Evolutionary conservation across 1,140 invertebrate genomes (phyloP).

Genomic region (Drosophila insularis): DNA sequence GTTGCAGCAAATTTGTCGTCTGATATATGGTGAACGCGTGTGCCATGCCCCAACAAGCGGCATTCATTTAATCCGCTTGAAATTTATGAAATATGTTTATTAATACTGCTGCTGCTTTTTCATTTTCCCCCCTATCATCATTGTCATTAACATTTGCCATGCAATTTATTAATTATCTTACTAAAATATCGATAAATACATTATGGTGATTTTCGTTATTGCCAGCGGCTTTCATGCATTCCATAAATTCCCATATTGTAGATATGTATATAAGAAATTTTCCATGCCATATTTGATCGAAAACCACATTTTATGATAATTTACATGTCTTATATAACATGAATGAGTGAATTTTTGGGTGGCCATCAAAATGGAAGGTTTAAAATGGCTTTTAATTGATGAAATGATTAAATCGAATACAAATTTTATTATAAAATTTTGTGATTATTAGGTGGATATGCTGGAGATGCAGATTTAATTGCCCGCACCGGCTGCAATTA

Average conservation of each 20-base stretch:
- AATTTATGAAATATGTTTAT: slow-evolving; percentile 12
- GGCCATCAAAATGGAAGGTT: neutral
- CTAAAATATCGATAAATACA: slow-evolving; percentile 19
- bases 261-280: neutral
- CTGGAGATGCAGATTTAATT: neutral
- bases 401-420: neutral
- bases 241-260: neutral
- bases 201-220: slow-evolving; percentile 12
- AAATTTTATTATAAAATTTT: neutral
- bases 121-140: slow-evolving; percentile 10
- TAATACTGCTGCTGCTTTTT: slow-evolving; percentile 7
- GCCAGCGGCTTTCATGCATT: neutral
- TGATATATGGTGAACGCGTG: slow-evolving; percentile 62
- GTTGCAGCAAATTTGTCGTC: slow-evolving; percentile 49
- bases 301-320: neutral
- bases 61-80: slow-evolving; percentile 42
- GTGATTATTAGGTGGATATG: neutral
- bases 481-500: too few relatives aligned
- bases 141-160: slow-evolving; percentile 23
- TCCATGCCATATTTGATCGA: neutral
- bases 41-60: slow-evolving; percentile 5
- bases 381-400: neutral
- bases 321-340: neutral
- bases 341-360: neutral
- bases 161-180: slow-evolving; percentile 46